Base-by-base conservation (phyloP, 2,113 vertebrate genomes). In the Rallus limicola region DNA sequence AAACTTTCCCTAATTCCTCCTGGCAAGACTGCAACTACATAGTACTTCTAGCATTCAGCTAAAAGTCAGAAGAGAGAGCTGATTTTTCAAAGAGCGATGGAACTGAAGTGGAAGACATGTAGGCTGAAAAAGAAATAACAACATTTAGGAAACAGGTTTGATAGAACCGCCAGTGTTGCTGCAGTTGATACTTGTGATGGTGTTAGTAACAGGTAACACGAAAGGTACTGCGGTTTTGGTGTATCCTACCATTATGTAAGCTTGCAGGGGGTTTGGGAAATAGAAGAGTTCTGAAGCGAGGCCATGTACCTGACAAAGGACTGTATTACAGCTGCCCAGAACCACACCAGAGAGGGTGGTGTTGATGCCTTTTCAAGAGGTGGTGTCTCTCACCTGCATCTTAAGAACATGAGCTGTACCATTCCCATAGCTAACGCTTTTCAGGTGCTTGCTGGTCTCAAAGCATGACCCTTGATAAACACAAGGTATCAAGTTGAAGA, bases 1-100 rank as follows among this genome's bases (percentile, higher is more conserved):
- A n/a, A 81, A 42, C 56, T 93, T 88, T 88, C 88, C 64, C 80
- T 75, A 13, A n/a, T 86, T 93, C 71, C 58, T 93, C 15, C 74
- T 94, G 79, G 56, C 60, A 92, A 69, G 58, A 28, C 62, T 87
- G 65, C 65, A 89, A 28, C 56, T 86, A 42, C 25, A 33, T 63
- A 31, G 33, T 70, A 83, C 48, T 65, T 92, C 8, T 8, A 16
- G 16, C 23, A 18, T 55, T 92, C 69, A 82, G 48, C 55, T 78
- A 9, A 29, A 75, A 52, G 24, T 34, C 38, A 82, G 72, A 78
- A 84, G 67, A 76, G 17, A 50, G 26, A 82, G 82, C 6, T 1
- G 1, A 34, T n/a, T 79, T 79, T 74, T 67, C 36, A 69, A 81
- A 86, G 83, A 88, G 33, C 3, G 5, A 29, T 71, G 86, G 48